phyloP scores from a whole-genome alignment of 2,888 invertebrate genomes.

The Calliopum simillimum region DNA sequence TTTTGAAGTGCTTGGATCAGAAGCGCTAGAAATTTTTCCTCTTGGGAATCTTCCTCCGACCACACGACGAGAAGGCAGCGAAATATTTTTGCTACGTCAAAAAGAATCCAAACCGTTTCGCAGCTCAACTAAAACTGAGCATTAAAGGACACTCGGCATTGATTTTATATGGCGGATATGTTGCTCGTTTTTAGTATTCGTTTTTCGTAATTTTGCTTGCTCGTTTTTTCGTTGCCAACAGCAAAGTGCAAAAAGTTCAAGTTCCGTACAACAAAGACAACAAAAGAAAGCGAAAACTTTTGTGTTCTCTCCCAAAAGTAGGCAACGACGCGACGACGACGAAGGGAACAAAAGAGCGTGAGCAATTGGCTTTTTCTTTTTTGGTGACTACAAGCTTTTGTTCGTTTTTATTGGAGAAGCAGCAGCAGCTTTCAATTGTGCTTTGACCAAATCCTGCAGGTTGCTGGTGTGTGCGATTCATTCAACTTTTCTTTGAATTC shows the following conservation, averaged over 20 bases:
- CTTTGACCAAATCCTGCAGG: slow-evolving; percentile 1
- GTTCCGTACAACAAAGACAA: background rate
- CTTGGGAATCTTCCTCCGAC: no score
- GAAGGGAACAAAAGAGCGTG: no score
- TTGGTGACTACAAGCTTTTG: background rate
- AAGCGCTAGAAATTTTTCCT: no score
- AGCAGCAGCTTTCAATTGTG: background rate
- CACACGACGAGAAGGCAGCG: background rate
- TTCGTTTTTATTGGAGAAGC: background rate
- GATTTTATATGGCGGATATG: slow-evolving; percentile 57
- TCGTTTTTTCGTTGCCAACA: slow-evolving; percentile 37
- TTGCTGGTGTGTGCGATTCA: background rate
- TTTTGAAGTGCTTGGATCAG: no score
- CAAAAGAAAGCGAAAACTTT: slow-evolving; percentile 44
- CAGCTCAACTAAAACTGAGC: slow-evolving; percentile 58
- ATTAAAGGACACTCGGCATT: slow-evolving; percentile 59
- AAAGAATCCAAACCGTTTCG: slow-evolving; percentile 44
- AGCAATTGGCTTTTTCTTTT: background rate
- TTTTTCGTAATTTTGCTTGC: slow-evolving; percentile 21
- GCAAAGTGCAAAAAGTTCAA: background rate
- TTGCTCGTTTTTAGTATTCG: slow-evolving; percentile 14
- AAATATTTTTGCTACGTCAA: background rate
- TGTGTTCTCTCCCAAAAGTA: background rate
- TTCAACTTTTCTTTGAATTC: no score
- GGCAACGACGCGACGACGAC: no score